Conservation (phyloP, 2,113 vertebrate genomes). For the Gymnobelideus leadbeateri region DNA sequence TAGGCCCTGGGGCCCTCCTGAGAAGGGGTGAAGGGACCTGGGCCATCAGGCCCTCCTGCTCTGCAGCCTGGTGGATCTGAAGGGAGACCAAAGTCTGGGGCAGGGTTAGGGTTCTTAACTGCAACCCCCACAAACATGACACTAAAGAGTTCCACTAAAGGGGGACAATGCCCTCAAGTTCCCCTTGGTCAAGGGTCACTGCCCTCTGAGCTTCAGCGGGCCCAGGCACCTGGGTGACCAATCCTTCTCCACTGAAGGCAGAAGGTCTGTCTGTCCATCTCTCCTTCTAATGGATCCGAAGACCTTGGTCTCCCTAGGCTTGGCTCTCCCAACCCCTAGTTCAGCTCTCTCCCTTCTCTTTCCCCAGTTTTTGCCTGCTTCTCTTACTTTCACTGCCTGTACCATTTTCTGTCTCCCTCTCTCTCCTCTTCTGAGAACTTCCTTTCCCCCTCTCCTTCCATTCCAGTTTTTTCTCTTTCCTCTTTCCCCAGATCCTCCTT, state of each 20-base stretch:
- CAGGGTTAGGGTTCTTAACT: neutral
- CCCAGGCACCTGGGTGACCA: neutral
- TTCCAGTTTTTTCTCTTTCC: no score
- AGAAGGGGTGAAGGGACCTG: neutral
- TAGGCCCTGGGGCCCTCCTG: neutral
- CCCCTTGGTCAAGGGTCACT: neutral
- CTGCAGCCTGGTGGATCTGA: neutral
- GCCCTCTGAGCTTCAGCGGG: accelerated
- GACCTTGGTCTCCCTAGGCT: neutral
- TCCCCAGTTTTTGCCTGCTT: no score
- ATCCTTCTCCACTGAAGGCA: neutral
- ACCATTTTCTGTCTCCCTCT: no score
- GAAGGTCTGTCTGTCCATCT: neutral
- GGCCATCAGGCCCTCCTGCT: neutral
- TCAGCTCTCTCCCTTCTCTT: no score
- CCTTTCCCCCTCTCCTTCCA: no score
- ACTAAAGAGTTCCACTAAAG: neutral
- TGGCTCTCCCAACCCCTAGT: neutral
- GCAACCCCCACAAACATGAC: neutral
- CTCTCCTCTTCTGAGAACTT: no score
- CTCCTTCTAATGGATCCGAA: neutral
- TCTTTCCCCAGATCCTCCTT: no score
- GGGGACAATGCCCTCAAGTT: neutral
- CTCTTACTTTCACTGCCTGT: no score
- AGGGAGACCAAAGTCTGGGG: neutral